Percentiles rank a stretch among this genome's conserved stretches.
Evolutionary conservation across 2,888 invertebrate species (phyloP).

Genomic region (Mellilla xanthometata): DNA sequence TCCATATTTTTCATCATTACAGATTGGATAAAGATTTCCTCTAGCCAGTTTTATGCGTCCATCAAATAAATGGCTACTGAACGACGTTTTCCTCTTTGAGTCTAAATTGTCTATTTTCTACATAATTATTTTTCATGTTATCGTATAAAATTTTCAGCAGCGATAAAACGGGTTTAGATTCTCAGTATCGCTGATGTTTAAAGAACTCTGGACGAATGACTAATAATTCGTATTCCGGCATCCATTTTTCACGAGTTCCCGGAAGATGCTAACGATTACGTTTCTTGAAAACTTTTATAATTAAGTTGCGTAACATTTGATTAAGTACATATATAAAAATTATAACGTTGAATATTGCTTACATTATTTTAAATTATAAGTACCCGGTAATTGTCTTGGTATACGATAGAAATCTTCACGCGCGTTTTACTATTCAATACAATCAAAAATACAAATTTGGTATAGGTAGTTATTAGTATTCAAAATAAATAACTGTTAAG

Average conservation of each 20-base stretch:
- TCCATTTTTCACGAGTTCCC: constrained; percentile 21
- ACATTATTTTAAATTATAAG: neutral
- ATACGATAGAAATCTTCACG: neutral
- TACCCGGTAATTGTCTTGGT: neutral
- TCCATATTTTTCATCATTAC: too few species aligned
- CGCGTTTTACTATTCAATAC: constrained; percentile 5
- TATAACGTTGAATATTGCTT: too few species aligned
- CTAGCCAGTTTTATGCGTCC: too few species aligned
- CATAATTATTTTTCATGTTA: neutral
- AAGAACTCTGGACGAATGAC: constrained; percentile 42
- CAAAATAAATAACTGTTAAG: neutral
- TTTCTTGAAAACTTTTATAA: constrained; percentile 14
- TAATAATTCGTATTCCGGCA: constrained; percentile 33
- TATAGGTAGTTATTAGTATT: constrained; percentile 8
- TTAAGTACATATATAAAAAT: too few species aligned
- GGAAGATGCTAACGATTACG: constrained; percentile 16
- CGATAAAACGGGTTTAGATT: constrained; percentile 10
- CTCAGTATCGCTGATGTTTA: constrained; percentile 28
- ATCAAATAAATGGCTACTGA: too few species aligned
- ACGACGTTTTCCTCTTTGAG: too few species aligned
- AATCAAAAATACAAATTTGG: constrained; percentile 10
- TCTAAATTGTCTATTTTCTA: too few species aligned
- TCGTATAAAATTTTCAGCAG: constrained; percentile 1
- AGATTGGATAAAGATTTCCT: too few species aligned
- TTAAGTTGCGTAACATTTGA: constrained; percentile 10